These are phyloP conservation scores for Patella ulyssiponensis DNA, from an alignment of 2,888 invertebrate genomes.

Conservation along the genomic window DNA sequence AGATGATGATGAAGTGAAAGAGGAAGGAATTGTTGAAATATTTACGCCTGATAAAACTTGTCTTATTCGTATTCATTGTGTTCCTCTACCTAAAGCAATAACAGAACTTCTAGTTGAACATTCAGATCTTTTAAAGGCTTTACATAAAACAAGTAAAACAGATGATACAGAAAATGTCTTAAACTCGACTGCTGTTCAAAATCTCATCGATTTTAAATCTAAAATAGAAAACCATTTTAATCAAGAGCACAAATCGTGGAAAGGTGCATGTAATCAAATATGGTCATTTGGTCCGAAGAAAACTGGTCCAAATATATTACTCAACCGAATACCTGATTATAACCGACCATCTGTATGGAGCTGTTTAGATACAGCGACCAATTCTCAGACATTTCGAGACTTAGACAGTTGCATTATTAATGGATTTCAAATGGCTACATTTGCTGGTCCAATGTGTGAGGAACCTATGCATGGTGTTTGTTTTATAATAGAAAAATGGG, in stretches of 20 bases:
- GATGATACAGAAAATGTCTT: conserved; percentile 32
- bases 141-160: conserved; percentile 73
- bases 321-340: conserved; percentile 85
- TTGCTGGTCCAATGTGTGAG: conserved; percentile 94
- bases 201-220: conserved; percentile 72
- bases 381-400: conserved; percentile 42
- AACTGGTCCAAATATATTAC: conserved; percentile 89
- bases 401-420: conserved; percentile 77
- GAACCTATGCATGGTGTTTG: conserved; percentile 95
- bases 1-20: conserved; percentile 53
- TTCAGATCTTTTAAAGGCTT: conserved; percentile 80
- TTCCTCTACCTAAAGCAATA: conserved; percentile 82
- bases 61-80: conserved; percentile 82
- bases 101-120: conserved; percentile 82
- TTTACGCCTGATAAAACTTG: conserved; percentile 83
- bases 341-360: conserved; percentile 74
- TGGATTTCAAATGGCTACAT: conserved; percentile 79
- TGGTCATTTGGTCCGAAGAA: conserved; percentile 94
- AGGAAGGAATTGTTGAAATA: conserved; percentile 69
- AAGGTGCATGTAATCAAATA: conserved; percentile 74
- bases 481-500: conserved; percentile 90
- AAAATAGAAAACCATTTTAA: conserved; percentile 78
- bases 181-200: conserved; percentile 48
- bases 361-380: conserved; percentile 35
- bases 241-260: conserved; percentile 76